phyloP scores from a whole-genome alignment of 2,888 invertebrate species.

The Cantharis rustica region DNA sequence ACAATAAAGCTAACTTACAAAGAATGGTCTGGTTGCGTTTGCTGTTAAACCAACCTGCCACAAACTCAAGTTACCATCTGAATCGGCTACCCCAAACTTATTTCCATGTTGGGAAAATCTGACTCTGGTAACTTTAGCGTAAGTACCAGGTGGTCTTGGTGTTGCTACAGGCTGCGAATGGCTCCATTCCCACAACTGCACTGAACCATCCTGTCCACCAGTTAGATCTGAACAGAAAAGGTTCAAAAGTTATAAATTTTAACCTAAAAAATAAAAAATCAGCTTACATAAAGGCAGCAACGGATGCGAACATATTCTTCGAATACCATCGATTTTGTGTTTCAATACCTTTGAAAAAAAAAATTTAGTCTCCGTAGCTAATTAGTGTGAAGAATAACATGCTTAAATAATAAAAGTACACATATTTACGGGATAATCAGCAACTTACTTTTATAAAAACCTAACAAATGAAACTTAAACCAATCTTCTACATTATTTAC shows the following conservation, averaged over 20 bases:
- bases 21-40: conserved; percentile 79
- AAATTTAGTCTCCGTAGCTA: neutral
- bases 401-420: conserved; percentile 7
- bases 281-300: conserved; percentile 92
- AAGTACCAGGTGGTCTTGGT: conserved; percentile 91
- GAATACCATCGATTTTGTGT: conserved; percentile 92
- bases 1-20: conserved; percentile 69
- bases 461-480: conserved; percentile 24
- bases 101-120: conserved; percentile 96
- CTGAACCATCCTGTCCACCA: conserved; percentile 95
- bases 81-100: conserved; percentile 98
- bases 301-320: conserved; percentile 96
- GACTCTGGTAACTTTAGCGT: conserved; percentile 94
- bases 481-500: neutral
- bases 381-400: neutral
- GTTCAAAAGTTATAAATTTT: neutral
- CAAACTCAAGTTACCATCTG: conserved; percentile 94
- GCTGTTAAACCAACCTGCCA: conserved; percentile 89
- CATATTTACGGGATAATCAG: neutral
- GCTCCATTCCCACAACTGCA: conserved; percentile 98
- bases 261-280: neutral
- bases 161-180: conserved; percentile 89
- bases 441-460: conserved; percentile 33
- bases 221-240: conserved; percentile 72
- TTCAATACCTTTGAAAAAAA: conserved; percentile 78